These are phyloP conservation scores for Synergus umbraculus DNA, from an alignment of 2,888 invertebrate genomes.

Conservation along the genomic window DNA sequence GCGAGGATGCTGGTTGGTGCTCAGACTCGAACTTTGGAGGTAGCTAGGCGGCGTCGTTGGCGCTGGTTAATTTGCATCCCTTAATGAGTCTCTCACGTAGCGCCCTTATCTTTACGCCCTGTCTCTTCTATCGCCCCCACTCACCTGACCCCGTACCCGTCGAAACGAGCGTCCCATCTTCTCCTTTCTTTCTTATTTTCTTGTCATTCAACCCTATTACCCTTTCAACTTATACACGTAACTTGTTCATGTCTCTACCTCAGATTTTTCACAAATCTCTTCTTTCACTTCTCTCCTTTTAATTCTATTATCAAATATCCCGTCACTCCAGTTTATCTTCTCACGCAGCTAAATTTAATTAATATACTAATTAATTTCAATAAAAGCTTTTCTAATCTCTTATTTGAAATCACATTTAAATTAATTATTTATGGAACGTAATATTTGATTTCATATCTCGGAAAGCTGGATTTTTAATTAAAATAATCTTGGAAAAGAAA, in stretches of 20 bases:
- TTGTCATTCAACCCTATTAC: constrained; percentile 46
- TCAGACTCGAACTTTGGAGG: constrained; percentile 62
- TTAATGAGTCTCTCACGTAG: constrained; percentile 75
- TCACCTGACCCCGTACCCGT: constrained; percentile 35
- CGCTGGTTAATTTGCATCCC: constrained; percentile 74
- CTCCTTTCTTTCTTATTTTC: constrained; percentile 46
- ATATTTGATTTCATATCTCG: not conserved
- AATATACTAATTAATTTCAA: not conserved
- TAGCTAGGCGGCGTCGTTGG: constrained; percentile 54
- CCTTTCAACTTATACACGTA: constrained; percentile 1
- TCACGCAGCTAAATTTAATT: constrained; percentile 2
- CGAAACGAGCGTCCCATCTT: constrained; percentile 41
- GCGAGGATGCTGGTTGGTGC: constrained; percentile 55
- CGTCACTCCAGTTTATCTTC: not conserved
- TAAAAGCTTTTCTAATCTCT: not conserved
- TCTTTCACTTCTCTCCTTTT: not conserved
- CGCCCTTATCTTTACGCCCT: constrained; percentile 71
- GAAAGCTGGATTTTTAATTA: not conserved
- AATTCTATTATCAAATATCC: not conserved
- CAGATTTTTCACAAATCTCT: not conserved
- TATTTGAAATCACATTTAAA: not conserved
- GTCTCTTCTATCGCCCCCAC: constrained; percentile 47
- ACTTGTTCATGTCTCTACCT: not conserved
- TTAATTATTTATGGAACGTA: not conserved
- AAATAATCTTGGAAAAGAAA: not conserved